Evolutionary conservation across 2,797 vertebrate species (phyloP), one percentile per base, ranked within the genome.

Genomic region (Dicrostonyx torquatus): DNA sequence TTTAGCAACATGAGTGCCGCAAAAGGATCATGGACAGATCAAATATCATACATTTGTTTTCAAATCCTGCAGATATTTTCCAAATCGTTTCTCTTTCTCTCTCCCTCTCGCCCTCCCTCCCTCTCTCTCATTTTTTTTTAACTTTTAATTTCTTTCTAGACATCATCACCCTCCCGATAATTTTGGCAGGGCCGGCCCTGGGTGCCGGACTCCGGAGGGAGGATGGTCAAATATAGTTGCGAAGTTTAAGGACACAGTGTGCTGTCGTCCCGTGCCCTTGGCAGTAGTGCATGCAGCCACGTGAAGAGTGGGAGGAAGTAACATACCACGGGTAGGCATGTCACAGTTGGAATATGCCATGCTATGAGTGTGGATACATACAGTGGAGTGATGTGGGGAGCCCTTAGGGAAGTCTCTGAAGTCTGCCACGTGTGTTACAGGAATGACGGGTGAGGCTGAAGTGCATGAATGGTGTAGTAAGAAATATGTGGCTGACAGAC

Each of bases 31-130:
- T 2, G 2, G 95, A 89, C 76, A 87, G 96, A 95, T 97, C 86
- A 92, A 96, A 93, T 94, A 94, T 95, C 90, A 93, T 87, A 58
- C 34, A 3, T 87, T 96, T 96, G 94, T 92, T 96, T 95, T 95
- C 89, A 72, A 92, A 87, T 87, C 77, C 91, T 95, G 68, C 75
- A 95, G 97, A 94, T 95, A 96, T 84, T 97, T 97, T 96, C 96
- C 96, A 96, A 95, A 95, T 93, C 88, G 40, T 93, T 68, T 79
- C 58, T 87, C 26, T 85, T n/a, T 66, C 48, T 17, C 24, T 31
- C 29, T 34, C 58, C 40, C 80, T 64, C 9, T 31, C 3, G 2
- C 11, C 24, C 64, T 24, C 7, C n/a, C 9, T 7, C 11, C 0
- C 26, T 9, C 2, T 43, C 5, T 58, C 9, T 18, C 84, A 83